Percentiles rank a stretch among this genome's conserved stretches.
Conservation (phyloP, 30 jellyfish, hydroid and myxozoan species). For the Nemopilema nomurai region DNA sequence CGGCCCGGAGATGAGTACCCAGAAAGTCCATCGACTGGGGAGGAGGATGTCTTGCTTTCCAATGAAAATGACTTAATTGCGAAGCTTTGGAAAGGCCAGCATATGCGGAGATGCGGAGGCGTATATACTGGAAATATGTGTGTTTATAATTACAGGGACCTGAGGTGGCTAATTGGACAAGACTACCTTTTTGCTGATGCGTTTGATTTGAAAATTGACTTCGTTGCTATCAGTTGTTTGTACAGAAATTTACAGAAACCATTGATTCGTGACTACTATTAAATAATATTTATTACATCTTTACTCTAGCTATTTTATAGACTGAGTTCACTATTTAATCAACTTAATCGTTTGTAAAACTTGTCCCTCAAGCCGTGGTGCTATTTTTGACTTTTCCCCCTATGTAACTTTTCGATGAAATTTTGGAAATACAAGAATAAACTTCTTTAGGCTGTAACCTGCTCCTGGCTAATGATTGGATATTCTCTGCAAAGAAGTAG, state of each 20-base stretch:
- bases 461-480: no score
- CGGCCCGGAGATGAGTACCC: conserved; percentile 22
- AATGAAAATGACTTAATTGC: conserved; percentile 65
- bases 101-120: conserved; percentile 73
- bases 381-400: no score
- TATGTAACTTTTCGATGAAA: no score
- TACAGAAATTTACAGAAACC: conserved; percentile 73
- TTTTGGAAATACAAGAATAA: no score
- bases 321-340: not conserved
- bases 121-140: conserved; percentile 74
- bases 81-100: conserved; percentile 71
- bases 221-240: conserved; percentile 79
- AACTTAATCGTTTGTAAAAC: not conserved
- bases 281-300: not conserved
- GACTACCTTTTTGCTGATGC: conserved; percentile 88
- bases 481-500: no score
- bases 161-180: conserved; percentile 89
- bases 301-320: not conserved
- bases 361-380: not conserved
- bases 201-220: conserved; percentile 86
- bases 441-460: no score
- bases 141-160: conserved; percentile 71
- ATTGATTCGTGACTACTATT: conserved; percentile 47
- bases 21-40: not conserved
- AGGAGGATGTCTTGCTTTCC: conserved; percentile 40